Conservation (phyloP, 2,797 vertebrate genomes). For the Prionace glauca region DNA sequence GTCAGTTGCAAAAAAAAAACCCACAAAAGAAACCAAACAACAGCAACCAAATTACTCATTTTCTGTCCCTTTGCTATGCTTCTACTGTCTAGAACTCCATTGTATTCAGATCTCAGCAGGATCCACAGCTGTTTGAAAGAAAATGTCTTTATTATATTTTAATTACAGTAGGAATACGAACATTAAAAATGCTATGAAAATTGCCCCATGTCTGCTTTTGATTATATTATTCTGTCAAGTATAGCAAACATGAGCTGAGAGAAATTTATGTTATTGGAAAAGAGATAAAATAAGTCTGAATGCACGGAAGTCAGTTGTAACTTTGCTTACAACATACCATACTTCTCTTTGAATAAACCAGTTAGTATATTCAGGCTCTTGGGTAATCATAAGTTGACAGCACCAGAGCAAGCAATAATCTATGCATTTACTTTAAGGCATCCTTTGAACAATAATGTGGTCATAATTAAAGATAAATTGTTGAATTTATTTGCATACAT, state of each 20-base stretch:
- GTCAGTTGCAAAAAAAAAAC: constrained; percentile 27
- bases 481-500: background rate
- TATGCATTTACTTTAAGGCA: background rate
- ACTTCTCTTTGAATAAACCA: background rate
- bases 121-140: constrained; percentile 32
- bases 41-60: background rate
- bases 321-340: background rate
- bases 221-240: constrained; percentile 14
- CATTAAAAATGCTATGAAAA: constrained; percentile 19
- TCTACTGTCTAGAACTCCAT: background rate
- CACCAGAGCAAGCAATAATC: background rate
- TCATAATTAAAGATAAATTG: background rate
- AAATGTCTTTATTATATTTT: constrained; percentile 29
- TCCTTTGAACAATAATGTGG: background rate
- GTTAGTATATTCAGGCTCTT: background rate
- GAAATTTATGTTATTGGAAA: constrained; percentile 11
- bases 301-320: background rate
- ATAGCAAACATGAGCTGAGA: constrained; percentile 2
- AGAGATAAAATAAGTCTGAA: background rate
- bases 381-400: background rate
- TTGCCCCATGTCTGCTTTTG: constrained; percentile 15
- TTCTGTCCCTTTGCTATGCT: background rate
- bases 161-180: constrained; percentile 29
- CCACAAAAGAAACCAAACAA: constrained; percentile 26
- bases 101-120: constrained; percentile 21